A percentile compares a stretch with the other conserved stretches of the same genome.
These are phyloP conservation scores for Sussaba pulchella DNA, from an alignment of 2,888 invertebrate species.

Conservation along the genomic window DNA sequence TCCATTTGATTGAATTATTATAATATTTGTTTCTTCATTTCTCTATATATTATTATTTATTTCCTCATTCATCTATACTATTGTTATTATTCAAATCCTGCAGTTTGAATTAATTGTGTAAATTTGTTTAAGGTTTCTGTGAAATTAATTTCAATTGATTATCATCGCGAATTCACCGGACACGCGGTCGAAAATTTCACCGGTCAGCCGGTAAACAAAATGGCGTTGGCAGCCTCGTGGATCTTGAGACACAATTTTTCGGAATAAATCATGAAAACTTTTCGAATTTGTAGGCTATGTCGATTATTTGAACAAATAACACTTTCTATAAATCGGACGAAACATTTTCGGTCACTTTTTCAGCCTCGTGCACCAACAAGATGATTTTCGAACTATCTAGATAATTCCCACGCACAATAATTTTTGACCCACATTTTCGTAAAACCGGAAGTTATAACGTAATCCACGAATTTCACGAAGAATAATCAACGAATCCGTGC, in stretches of 20 bases:
- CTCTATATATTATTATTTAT: no score
- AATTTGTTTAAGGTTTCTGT: no score
- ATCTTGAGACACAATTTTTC: not conserved
- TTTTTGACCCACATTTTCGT: not conserved
- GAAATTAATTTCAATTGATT: no score
- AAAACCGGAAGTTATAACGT: slow-evolving; percentile 35
- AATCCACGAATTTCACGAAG: slow-evolving; percentile 53
- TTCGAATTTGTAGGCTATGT: no score
- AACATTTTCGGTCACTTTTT: not conserved
- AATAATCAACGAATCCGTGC: slow-evolving; percentile 6
- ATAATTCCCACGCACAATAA: not conserved
- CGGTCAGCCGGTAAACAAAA: not conserved
- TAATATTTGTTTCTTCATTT: no score
- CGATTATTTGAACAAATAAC: no score
- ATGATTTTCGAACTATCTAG: not conserved
- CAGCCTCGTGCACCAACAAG: not conserved
- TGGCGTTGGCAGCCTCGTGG: slow-evolving; percentile 1
- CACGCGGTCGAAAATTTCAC: not conserved
- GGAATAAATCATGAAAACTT: not conserved
- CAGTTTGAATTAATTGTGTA: no score
- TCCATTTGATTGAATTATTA: no score
- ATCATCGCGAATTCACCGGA: no score
- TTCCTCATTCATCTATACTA: no score
- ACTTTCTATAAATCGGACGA: not conserved
- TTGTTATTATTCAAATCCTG: no score